These are phyloP conservation scores for Saimiri boliviensis DNA, from an alignment of 2,113 vertebrate species.

Conservation along the genomic window DNA sequence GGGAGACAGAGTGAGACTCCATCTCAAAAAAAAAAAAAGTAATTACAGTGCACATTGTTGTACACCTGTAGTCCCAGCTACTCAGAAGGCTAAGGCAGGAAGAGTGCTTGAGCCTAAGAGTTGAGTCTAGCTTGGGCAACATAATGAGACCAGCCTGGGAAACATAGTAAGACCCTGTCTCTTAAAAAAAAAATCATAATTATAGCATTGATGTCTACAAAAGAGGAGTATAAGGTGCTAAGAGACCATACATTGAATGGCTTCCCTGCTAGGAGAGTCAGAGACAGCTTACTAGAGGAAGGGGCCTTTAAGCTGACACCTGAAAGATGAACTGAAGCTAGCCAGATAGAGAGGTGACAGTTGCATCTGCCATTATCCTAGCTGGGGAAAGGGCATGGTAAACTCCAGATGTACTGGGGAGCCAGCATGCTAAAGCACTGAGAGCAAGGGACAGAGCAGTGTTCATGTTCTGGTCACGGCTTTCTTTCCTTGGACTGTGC, in stretches of 20 bases:
- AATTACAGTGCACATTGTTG: neutral
- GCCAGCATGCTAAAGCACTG: neutral
- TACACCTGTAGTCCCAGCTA: neutral
- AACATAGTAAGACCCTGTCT: neutral
- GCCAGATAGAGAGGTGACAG: neutral
- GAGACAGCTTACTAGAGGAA: neutral
- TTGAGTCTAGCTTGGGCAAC: neutral
- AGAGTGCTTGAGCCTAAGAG: neutral
- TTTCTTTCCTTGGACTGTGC: neutral
- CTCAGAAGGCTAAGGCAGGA: neutral
- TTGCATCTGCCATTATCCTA: neutral
- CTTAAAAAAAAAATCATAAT: neutral
- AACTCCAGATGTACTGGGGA: neutral
- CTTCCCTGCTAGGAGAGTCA: neutral
- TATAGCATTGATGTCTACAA: neutral
- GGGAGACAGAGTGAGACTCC: no score
- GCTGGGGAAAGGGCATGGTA: neutral
- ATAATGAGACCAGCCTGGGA: neutral
- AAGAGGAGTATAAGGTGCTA: neutral
- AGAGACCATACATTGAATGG: neutral
- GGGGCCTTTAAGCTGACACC: neutral
- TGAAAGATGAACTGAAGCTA: neutral
- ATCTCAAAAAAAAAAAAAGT: no score
- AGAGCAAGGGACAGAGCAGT: neutral
- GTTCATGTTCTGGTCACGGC: fast-evolving